Conservation (phyloP, 2,113 vertebrate species). For the Smithornis capensis region DNA sequence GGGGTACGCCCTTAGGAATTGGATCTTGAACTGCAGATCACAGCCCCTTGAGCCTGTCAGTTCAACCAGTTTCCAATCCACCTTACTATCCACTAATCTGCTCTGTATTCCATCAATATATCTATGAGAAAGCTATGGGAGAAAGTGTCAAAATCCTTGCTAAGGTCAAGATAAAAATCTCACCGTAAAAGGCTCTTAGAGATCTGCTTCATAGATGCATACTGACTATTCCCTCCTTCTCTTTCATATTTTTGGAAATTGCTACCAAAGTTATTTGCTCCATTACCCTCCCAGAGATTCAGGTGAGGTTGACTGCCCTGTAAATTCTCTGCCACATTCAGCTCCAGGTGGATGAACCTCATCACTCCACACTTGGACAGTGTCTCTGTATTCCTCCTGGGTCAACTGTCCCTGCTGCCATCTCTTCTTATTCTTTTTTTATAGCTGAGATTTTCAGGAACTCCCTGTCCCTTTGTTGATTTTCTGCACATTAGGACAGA, state of each 20-base stretch:
- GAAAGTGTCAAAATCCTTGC: background rate
- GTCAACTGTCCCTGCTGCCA: background rate
- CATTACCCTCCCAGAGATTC: background rate
- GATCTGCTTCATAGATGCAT: background rate
- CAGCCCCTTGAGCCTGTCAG: background rate
- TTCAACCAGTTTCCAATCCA: background rate
- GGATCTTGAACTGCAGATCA: background rate
- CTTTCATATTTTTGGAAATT: background rate
- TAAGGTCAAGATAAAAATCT: background rate
- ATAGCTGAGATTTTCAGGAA: background rate
- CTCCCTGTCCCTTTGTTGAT: background rate
- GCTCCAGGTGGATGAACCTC: background rate
- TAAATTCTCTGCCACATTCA: background rate
- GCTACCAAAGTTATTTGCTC: background rate
- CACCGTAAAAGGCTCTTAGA: background rate
- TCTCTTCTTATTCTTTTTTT: background rate
- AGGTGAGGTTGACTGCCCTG: background rate
- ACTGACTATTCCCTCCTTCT: background rate
- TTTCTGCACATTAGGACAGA: background rate
- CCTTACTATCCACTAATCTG: background rate
- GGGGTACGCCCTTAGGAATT: background rate
- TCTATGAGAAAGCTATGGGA: background rate
- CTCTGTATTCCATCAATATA: background rate
- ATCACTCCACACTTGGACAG: background rate
- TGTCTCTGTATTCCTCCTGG: background rate